phyloP scores from a whole-genome alignment of 2,113 vertebrate species.

The Mustela lutreola region DNA sequence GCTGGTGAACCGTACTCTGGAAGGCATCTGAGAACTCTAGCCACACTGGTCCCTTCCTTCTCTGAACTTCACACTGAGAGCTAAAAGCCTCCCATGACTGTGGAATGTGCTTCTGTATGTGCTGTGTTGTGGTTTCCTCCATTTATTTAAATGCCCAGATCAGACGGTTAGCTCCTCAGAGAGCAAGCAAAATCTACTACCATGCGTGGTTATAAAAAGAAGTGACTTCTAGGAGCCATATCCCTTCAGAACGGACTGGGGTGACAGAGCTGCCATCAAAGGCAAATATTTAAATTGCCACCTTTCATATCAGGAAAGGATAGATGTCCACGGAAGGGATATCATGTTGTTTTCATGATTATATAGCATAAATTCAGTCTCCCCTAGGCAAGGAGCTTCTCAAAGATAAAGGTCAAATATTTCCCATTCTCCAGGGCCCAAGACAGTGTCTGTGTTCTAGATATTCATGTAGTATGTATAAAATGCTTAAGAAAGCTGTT shows the following conservation, averaged over 20 bases:
- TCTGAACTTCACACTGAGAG: background rate
- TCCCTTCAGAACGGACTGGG: background rate
- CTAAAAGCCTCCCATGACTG: background rate
- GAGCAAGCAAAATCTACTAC: constrained; percentile 4
- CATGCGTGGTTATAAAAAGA: background rate
- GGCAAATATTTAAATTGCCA: constrained; percentile 31
- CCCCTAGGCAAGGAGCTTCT: background rate
- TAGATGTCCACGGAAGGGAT: background rate
- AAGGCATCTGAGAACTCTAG: background rate
- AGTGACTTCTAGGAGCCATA: background rate
- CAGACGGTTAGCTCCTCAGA: background rate
- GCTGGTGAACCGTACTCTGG: background rate
- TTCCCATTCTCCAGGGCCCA: background rate
- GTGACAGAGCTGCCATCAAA: constrained; percentile 3
- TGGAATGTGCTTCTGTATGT: background rate
- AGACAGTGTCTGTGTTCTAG: background rate
- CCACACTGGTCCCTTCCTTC: background rate
- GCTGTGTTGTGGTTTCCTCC: background rate
- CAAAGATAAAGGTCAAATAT: background rate
- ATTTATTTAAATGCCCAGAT: background rate
- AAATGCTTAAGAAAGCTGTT: background rate
- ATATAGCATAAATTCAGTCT: background rate
- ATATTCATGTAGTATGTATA: background rate
- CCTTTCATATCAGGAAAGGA: background rate
- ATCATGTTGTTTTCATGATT: background rate